Percentiles rank a stretch among this genome's conserved stretches.
These are phyloP conservation scores for Acanthopleura granulata DNA, from an alignment of 2,888 invertebrate species.

Conservation along the genomic window DNA sequence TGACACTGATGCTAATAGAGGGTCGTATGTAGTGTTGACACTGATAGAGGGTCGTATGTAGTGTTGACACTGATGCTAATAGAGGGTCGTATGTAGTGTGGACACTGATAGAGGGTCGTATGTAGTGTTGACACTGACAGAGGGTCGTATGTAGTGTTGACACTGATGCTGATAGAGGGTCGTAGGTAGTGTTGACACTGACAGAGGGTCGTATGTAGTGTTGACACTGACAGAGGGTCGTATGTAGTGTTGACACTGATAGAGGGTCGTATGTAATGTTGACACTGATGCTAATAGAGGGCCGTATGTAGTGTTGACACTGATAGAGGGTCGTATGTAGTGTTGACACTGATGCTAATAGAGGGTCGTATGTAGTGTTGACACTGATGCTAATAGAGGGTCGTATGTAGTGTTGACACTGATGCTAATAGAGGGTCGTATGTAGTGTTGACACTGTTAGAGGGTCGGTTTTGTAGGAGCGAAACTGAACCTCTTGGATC, in stretches of 20 bases:
- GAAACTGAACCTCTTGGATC: background rate
- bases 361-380: too few species aligned
- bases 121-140: background rate
- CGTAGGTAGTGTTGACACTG: background rate
- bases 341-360: too few species aligned
- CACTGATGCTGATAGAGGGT: background rate
- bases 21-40: too few species aligned
- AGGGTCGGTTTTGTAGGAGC: background rate
- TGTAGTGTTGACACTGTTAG: conserved; percentile 1
- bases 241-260: background rate
- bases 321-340: too few species aligned
- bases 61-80: background rate
- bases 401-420: too few species aligned
- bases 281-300: background rate
- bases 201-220: background rate
- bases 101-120: background rate
- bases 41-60: background rate
- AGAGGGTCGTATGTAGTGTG: too few species aligned
- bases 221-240: background rate
- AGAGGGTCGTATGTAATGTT: background rate
- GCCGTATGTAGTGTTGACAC: background rate
- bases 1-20: too few species aligned
- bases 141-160: too few species aligned
- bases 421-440: too few species aligned
- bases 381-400: too few species aligned